phyloP scores from a whole-genome alignment of 2,888 invertebrate genomes.

The Geophilus truncorum region DNA sequence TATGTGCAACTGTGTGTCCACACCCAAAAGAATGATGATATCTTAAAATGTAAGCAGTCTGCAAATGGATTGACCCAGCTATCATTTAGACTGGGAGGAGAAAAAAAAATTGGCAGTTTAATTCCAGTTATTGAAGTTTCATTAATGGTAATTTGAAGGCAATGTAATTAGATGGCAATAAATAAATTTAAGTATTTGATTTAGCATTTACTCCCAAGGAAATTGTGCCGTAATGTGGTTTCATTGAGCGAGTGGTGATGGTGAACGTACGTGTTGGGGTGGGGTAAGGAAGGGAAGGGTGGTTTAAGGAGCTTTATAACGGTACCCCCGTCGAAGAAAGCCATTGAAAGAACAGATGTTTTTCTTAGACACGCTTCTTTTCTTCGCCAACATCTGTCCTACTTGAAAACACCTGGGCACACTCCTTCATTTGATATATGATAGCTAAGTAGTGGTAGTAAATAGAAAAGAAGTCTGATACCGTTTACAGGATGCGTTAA shows the following conservation, averaged over 20 bases:
- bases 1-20: slow-evolving; percentile 27
- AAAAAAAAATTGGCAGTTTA: not conserved
- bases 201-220: not conserved
- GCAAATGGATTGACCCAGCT: not conserved
- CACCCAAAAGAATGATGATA: slow-evolving; percentile 27
- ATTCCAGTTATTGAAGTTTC: slow-evolving; percentile 25
- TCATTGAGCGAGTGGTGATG: no score
- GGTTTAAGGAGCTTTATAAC: not conserved
- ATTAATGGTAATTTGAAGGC: slow-evolving; percentile 7
- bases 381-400: slow-evolving; percentile 2
- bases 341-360: slow-evolving; percentile 21
- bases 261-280: no score
- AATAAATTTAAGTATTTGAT: not conserved
- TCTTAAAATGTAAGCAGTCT: slow-evolving; percentile 23
- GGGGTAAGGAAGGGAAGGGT: not conserved
- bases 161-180: not conserved
- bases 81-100: not conserved
- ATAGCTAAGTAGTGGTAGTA: slow-evolving; percentile 9
- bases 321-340: not conserved
- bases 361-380: slow-evolving; percentile 25
- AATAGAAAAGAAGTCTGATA: not conserved
- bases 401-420: slow-evolving; percentile 24
- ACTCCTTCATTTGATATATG: slow-evolving; percentile 19
- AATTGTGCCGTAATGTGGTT: not conserved
- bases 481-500: not conserved